These are phyloP conservation scores for Spizaetus ornatus DNA, from an alignment of 2,113 vertebrate species.

Conservation along the genomic window DNA sequence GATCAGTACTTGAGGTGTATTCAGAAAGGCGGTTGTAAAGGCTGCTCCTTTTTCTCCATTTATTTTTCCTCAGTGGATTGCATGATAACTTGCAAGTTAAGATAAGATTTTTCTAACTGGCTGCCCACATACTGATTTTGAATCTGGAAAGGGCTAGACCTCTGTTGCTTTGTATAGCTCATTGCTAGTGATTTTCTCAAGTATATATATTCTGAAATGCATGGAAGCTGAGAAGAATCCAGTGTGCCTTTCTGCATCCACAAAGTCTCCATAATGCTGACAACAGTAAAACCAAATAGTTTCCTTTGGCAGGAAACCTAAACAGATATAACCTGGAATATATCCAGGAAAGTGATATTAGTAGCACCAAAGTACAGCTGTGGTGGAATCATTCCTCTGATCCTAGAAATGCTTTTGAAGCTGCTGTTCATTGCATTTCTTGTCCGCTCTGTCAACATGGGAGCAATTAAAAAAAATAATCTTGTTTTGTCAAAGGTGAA, in stretches of 20 bases:
- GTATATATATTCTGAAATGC: neutral
- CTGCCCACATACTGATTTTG: neutral
- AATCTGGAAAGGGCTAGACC: neutral
- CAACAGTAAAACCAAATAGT: slow-evolving; percentile 30
- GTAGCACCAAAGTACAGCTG: neutral
- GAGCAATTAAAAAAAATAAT: neutral
- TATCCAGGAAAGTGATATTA: neutral
- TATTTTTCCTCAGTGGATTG: neutral
- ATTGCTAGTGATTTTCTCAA: neutral
- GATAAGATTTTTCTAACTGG: neutral
- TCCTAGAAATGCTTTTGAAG: neutral
- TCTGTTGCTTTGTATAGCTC: neutral
- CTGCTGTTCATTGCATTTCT: neutral
- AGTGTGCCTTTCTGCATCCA: neutral
- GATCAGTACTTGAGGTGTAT: neutral
- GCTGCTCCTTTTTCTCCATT: neutral
- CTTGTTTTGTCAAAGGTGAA: neutral
- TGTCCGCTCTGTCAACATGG: neutral
- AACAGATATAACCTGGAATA: slow-evolving; percentile 16
- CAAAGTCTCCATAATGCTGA: slow-evolving; percentile 3
- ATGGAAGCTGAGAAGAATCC: neutral
- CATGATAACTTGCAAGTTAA: neutral
- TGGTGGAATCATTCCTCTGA: neutral
- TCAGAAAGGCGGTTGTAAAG: neutral
- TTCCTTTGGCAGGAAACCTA: slow-evolving; percentile 25